Evolutionary conservation across 2,797 vertebrate genomes (phyloP).

Genomic region (Philypnodon macrostomus): DNA sequence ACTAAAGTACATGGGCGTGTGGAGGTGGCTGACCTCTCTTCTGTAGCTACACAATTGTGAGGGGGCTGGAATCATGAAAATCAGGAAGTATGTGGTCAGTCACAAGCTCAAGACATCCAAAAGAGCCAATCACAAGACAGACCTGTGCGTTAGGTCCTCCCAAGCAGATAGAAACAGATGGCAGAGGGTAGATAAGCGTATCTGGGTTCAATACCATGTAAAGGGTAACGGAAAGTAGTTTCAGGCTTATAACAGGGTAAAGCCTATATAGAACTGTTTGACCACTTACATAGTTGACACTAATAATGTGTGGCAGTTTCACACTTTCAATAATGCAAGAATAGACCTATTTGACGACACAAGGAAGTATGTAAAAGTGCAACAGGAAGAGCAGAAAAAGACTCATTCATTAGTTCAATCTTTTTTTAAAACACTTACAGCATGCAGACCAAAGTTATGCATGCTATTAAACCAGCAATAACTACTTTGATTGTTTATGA

Average conservation of each 20-base stretch:
- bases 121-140: slow-evolving; percentile 47
- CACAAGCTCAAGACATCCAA: slow-evolving; percentile 10
- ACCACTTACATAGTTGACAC: no score
- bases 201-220: slow-evolving; percentile 33
- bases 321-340: slow-evolving; percentile 42
- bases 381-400: slow-evolving; percentile 47
- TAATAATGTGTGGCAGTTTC: slow-evolving; percentile 27
- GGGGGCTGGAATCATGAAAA: slow-evolving; percentile 37
- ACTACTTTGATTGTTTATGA: neutral
- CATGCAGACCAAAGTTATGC: no score
- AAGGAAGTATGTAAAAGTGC: slow-evolving; percentile 55
- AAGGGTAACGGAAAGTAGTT: slow-evolving; percentile 28
- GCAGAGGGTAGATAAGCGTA: slow-evolving; percentile 55
- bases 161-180: slow-evolving; percentile 62
- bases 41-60: slow-evolving; percentile 13
- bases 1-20: slow-evolving; percentile 49
- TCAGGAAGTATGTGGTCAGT: slow-evolving; percentile 50
- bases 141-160: slow-evolving; percentile 29
- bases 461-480: no score
- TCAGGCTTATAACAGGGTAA: neutral
- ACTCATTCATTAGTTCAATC: slow-evolving; percentile 13
- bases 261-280: no score
- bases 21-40: slow-evolving; percentile 53
- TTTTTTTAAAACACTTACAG: slow-evolving; percentile 4
- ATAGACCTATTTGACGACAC: slow-evolving; percentile 5